These are phyloP conservation scores for Chloebia gouldiae DNA, from an alignment of 2,113 vertebrate species.

Conservation along the genomic window DNA sequence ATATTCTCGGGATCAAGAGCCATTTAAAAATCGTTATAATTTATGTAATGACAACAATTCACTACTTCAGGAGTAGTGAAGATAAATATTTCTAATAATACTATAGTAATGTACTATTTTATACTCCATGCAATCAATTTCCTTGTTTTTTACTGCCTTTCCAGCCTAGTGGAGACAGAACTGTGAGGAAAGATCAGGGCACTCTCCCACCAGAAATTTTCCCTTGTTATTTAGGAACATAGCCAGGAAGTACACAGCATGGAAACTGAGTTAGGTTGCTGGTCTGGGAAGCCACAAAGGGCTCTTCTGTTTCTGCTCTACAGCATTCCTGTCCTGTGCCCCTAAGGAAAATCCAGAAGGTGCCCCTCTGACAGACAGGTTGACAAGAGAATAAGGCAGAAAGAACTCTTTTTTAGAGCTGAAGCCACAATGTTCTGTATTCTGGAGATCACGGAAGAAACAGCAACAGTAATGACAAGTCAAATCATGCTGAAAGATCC, in stretches of 20 bases:
- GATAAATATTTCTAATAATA: background rate
- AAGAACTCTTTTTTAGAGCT: background rate
- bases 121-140: background rate
- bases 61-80: background rate
- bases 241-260: background rate
- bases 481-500: conserved; percentile 34
- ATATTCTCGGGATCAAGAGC: background rate
- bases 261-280: background rate
- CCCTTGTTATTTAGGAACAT: background rate
- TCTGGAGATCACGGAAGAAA: conserved; percentile 34
- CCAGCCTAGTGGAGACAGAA: background rate
- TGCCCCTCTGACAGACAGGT: background rate
- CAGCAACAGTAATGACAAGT: background rate
- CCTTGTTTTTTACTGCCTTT: background rate
- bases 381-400: background rate
- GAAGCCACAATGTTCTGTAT: conserved; percentile 4
- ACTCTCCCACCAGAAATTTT: background rate
- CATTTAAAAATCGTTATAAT: background rate
- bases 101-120: background rate
- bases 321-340: background rate
- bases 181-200: background rate
- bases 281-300: background rate
- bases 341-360: background rate
- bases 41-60: background rate
- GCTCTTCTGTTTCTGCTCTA: background rate